Evolutionary conservation across 1,140 invertebrate genomes (phyloP).

Genomic region (Halictus rubicundus): DNA sequence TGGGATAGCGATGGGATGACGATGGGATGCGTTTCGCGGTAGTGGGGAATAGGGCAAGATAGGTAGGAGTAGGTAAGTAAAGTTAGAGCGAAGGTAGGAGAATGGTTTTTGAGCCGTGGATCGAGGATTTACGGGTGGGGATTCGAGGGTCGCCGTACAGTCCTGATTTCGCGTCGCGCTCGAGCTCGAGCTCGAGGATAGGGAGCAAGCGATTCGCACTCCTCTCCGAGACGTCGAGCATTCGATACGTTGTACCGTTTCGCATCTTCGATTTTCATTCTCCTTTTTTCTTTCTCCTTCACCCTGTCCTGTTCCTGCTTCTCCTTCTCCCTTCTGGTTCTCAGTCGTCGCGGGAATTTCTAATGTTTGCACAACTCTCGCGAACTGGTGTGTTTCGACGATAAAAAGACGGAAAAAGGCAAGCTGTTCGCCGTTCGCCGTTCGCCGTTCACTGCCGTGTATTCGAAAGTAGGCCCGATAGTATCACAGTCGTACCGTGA

Average conservation of each 20-base stretch:
- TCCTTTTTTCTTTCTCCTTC: neutral
- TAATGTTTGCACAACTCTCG: too few species aligned
- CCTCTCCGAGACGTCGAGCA: conserved; percentile 56
- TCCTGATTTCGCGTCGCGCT: conserved; percentile 55
- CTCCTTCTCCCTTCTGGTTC: too few species aligned
- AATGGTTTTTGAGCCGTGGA: conserved; percentile 30
- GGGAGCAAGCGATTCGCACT: conserved; percentile 54
- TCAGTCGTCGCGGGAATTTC: neutral
- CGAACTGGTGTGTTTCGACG: neutral
- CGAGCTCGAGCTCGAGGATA: conserved; percentile 9
- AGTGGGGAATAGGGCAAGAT: conserved; percentile 16
- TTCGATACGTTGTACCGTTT: neutral
- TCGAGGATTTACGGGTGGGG: conserved; percentile 16
- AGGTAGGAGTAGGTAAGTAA: conserved; percentile 33
- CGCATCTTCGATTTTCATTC: conserved; percentile 1
- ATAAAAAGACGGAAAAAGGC: neutral
- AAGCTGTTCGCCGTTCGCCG: too few species aligned
- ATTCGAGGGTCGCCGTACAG: conserved; percentile 36
- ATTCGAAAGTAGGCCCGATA: neutral
- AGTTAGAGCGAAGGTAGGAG: conserved; percentile 49
- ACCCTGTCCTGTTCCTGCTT: neutral
- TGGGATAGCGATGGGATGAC: conserved; percentile 7
- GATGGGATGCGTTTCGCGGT: conserved; percentile 1
- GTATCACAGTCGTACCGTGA: neutral
- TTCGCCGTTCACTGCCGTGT: neutral